Percentiles rank a stretch among this genome's conserved stretches.
Evolutionary conservation across 2,113 vertebrate genomes (phyloP).

Genomic region (Heptranchias perlo): DNA sequence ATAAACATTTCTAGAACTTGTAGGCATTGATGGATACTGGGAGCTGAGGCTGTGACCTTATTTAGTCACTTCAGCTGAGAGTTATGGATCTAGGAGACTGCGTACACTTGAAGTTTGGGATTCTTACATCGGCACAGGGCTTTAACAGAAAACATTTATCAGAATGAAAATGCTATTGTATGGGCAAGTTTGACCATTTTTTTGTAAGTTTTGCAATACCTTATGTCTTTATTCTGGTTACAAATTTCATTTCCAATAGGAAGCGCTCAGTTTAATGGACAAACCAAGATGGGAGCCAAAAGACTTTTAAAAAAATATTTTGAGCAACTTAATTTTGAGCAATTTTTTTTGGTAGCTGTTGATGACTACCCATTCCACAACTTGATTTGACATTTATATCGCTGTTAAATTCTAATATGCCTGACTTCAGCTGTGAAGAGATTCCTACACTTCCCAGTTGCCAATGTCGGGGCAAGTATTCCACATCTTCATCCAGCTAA

Average conservation of each 20-base stretch:
- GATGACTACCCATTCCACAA: background rate
- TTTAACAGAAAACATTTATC: no score
- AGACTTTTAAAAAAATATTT: background rate
- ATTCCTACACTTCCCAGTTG: background rate
- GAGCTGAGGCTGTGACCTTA: no score
- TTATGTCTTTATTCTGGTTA: no score
- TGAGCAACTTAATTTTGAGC: background rate
- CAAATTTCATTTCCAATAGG: background rate
- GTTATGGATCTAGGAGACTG: no score
- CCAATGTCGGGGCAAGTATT: background rate
- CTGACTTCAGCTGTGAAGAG: background rate
- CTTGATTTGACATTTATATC: background rate
- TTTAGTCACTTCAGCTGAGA: no score
- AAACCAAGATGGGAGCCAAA: background rate
- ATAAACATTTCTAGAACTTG: no score
- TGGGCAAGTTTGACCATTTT: no score
- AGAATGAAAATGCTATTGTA: no score
- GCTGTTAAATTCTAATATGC: background rate
- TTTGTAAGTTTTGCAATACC: no score
- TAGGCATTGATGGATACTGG: no score
- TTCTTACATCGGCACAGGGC: no score
- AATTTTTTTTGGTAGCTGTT: background rate
- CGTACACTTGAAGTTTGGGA: no score
- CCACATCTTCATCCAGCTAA: background rate
- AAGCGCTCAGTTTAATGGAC: background rate